Evolutionary conservation across 2,888 invertebrate species (phyloP).

Genomic region (Megaustenia siamemsis): DNA sequence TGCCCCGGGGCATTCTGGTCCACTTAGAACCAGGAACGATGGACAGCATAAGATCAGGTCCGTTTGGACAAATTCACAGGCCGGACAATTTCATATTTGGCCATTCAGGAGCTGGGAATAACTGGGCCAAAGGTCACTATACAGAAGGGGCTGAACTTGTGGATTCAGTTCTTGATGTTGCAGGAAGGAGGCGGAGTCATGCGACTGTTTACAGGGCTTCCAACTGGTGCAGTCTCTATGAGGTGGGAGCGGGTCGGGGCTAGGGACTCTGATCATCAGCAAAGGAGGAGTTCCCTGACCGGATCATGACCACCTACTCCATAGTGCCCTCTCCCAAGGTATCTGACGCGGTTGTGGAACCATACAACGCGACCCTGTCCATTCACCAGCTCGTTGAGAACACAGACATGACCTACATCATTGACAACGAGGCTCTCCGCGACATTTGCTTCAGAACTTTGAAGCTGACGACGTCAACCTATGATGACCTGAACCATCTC

Average conservation of each 20-base stretch:
- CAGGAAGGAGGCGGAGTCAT: conserved; percentile 53
- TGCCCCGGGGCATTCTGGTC: neutral
- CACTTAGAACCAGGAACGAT: conserved; percentile 46
- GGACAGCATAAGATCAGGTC: conserved; percentile 56
- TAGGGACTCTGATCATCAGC: conserved; percentile 94
- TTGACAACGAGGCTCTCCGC: too few species aligned
- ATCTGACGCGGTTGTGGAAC: too few species aligned
- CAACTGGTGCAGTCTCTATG: conserved; percentile 85
- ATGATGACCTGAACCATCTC: too few species aligned
- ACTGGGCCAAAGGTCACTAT: conserved; percentile 58
- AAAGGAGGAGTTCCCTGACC: too few species aligned
- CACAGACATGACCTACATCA: too few species aligned
- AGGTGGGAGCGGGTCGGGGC: conserved; percentile 92
- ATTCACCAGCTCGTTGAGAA: too few species aligned
- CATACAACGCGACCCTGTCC: too few species aligned
- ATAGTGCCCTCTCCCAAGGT: too few species aligned
- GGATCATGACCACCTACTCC: too few species aligned
- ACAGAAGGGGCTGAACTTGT: conserved; percentile 57
- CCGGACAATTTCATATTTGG: conserved; percentile 57
- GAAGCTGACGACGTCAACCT: too few species aligned
- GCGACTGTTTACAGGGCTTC: conserved; percentile 67
- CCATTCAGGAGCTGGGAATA: conserved; percentile 56
- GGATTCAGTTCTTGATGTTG: conserved; percentile 56
- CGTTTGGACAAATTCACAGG: conserved; percentile 56
- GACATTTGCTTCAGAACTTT: too few species aligned